Evolutionary conservation across 2,797 vertebrate species (phyloP).

Genomic region (Limnodromus scolopaceus): DNA sequence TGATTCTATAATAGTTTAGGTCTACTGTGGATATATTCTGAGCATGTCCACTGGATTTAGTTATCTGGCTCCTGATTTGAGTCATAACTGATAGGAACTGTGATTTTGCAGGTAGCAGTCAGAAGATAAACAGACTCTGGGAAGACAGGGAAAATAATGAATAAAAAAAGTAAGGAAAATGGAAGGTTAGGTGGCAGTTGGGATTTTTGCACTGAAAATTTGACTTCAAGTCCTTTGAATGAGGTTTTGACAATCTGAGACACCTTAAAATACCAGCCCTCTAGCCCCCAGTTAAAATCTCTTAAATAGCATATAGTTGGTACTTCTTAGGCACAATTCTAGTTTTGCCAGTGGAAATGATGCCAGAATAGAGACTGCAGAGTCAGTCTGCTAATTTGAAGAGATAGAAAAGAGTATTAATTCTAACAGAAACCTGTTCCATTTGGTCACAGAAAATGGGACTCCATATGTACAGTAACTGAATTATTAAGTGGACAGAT

Average conservation of each 20-base stretch:
- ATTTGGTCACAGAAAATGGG: conserved; percentile 40
- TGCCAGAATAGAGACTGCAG: background rate
- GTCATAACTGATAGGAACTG: background rate
- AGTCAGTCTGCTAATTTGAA: conserved; percentile 9
- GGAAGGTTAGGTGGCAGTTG: background rate
- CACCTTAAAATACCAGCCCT: background rate
- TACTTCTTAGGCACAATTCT: background rate
- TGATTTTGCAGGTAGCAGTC: background rate
- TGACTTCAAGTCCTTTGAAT: background rate
- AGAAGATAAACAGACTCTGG: background rate
- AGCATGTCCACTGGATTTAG: background rate
- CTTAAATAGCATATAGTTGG: background rate
- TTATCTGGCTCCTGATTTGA: background rate
- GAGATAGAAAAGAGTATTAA: conserved; percentile 8
- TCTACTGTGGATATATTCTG: background rate
- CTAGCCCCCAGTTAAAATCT: background rate
- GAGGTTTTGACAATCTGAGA: background rate
- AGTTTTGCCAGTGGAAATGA: background rate
- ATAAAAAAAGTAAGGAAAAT: background rate
- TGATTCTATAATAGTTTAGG: background rate
- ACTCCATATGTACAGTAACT: conserved; percentile 73
- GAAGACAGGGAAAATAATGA: background rate
- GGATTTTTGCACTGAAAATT: background rate
- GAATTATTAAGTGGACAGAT: conserved; percentile 72
- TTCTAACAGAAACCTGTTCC: conserved; percentile 53